Evolutionary conservation across 2,797 vertebrate genomes (phyloP), one percentile per base, ranked within the genome.

Genomic region (Acanthurus tractus): DNA sequence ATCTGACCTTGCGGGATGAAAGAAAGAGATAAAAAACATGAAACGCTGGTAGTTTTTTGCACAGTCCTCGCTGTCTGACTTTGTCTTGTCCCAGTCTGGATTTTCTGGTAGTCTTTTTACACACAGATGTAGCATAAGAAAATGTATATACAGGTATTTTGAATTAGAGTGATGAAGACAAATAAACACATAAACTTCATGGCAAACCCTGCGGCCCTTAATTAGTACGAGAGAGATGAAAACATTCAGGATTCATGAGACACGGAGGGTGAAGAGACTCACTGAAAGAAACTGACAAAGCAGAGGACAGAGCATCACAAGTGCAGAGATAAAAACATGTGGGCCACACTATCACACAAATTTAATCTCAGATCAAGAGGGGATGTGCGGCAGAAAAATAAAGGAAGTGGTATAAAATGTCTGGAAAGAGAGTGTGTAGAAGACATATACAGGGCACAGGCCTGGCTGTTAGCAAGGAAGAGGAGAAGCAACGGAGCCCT

Each of bases 401-500:
- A 53, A 78, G 8, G 42, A 64, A 69, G 71, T 45, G 45, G 49
- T 25, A 25, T 63, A 56, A 45, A 76, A 63, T 64, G 44, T 61
- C n/a, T 45, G 58, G 59, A 64, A 61, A 70, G 55, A 71, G 66
- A 59, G 62, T 17, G 50, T 3, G 65, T 15, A 40, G 48, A n/a
- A 74, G 64, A 53, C 63, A 40, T 40, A 48, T 63, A 57, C 38
- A 44, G 54, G 63, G 65, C 44, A 44, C 42, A 42, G 73, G 75
- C 53, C 78, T 76, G 65, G 56, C 6, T 34, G 72, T 85, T 79
- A 77, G 85, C 76, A 76, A 70, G 81, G 22, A 78, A 68, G 62
- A 85, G 72, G 73, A 14, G 29, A 70, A 82, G 68, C 74, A 85
- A 75, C 76, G 64, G 78, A 79, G 77, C 79, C 76, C 57, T 83